These are phyloP conservation scores for Hoplodrina ambigua DNA, from an alignment of 2,888 invertebrate genomes.

Conservation along the genomic window DNA sequence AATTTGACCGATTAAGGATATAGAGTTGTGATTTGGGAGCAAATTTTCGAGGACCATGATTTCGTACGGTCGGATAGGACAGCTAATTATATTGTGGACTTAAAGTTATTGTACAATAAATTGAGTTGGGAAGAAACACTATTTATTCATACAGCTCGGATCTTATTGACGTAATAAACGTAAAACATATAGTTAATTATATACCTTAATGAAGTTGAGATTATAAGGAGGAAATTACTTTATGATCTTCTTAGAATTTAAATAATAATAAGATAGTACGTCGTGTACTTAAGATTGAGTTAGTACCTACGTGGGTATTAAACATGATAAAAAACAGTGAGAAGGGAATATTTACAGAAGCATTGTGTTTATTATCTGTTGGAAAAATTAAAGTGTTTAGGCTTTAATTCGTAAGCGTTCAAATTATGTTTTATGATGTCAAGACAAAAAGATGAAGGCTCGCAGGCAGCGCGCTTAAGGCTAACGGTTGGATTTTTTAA, in stretches of 20 bases:
- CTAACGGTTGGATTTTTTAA: too few species aligned
- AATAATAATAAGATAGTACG: background rate
- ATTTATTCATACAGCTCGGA: background rate
- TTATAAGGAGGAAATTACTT: constrained; percentile 18
- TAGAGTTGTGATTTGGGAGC: constrained; percentile 73
- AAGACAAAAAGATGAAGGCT: too few species aligned
- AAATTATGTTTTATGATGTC: too few species aligned
- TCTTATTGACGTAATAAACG: background rate
- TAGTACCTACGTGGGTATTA: background rate
- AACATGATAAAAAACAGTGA: constrained; percentile 12
- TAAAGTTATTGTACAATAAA: constrained; percentile 19
- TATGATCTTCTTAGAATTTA: background rate
- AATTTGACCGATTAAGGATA: constrained; percentile 80
- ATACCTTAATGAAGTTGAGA: background rate
- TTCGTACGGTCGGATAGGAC: constrained; percentile 45
- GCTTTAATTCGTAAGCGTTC: too few species aligned
- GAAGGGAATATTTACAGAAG: constrained; percentile 17
- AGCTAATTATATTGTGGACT: constrained; percentile 40
- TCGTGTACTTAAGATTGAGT: background rate
- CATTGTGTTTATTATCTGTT: background rate
- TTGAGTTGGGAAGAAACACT: background rate
- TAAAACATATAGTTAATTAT: background rate
- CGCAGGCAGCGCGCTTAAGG: too few species aligned
- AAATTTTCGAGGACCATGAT: constrained; percentile 55
- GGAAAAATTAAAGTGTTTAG: background rate